Evolutionary conservation across 2,888 invertebrate species (phyloP).

Genomic region (Allygus modestus): DNA sequence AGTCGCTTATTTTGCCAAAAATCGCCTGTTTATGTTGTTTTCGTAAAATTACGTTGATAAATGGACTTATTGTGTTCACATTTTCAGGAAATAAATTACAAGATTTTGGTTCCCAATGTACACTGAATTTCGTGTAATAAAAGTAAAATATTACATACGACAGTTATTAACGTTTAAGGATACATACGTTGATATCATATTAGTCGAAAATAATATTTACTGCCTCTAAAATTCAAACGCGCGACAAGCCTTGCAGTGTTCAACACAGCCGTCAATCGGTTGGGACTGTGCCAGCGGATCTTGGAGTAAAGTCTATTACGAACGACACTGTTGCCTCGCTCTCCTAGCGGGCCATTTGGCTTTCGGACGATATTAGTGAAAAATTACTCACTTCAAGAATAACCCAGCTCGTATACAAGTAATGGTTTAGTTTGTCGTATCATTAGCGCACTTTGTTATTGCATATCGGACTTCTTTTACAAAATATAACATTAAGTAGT

Average conservation of each 20-base stretch:
- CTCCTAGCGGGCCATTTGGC: not conserved
- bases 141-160: too few species aligned
- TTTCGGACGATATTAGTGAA: not conserved
- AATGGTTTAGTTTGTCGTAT: too few species aligned
- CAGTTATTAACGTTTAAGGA: too few species aligned
- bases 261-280: not conserved
- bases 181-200: too few species aligned
- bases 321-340: constrained; percentile 15
- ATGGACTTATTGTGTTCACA: not conserved
- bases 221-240: not conserved
- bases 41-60: not conserved
- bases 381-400: not conserved
- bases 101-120: too few species aligned
- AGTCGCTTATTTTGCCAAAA: constrained; percentile 23
- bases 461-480: too few species aligned
- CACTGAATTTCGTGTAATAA: too few species aligned
- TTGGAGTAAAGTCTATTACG: not conserved
- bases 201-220: too few species aligned
- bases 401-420: not conserved
- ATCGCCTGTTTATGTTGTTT: constrained; percentile 7
- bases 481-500: too few species aligned
- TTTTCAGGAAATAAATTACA: not conserved
- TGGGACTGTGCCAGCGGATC: not conserved
- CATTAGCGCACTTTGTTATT: too few species aligned
- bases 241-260: not conserved